phyloP scores from a whole-genome alignment of 2,113 vertebrate genomes.

The Chauna torquata region DNA sequence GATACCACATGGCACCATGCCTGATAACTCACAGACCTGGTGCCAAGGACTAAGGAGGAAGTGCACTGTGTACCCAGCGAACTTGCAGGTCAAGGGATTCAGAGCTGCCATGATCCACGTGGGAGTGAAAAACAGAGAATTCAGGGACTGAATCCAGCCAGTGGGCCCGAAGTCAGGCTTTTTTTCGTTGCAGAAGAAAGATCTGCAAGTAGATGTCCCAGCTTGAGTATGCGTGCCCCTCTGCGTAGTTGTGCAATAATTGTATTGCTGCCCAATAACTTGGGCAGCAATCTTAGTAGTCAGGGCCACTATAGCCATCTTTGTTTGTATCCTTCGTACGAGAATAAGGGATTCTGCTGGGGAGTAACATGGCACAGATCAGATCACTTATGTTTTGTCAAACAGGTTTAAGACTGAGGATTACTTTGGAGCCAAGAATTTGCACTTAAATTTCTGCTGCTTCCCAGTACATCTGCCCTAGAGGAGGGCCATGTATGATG shows the following conservation, averaged over 20 bases:
- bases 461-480: not conserved
- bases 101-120: accelerated
- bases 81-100: not conserved
- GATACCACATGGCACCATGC: not conserved
- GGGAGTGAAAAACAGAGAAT: not conserved
- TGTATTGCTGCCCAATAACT: not conserved
- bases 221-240: not conserved
- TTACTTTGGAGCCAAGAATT: not conserved
- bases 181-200: not conserved
- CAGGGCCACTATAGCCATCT: not conserved
- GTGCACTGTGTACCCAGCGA: not conserved
- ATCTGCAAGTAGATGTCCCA: not conserved
- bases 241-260: not conserved
- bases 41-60: not conserved
- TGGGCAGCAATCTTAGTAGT: not conserved
- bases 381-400: not conserved
- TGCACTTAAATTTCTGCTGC: not conserved
- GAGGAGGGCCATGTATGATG: not conserved
- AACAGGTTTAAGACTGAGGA: not conserved
- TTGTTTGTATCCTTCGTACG: not conserved
- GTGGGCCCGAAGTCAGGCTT: not conserved
- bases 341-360: not conserved
- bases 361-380: accelerated
- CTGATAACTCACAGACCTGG: not conserved
- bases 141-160: accelerated